These are phyloP conservation scores for Lithophane ornitopus DNA, from an alignment of 2,888 invertebrate species.

Conservation along the genomic window DNA sequence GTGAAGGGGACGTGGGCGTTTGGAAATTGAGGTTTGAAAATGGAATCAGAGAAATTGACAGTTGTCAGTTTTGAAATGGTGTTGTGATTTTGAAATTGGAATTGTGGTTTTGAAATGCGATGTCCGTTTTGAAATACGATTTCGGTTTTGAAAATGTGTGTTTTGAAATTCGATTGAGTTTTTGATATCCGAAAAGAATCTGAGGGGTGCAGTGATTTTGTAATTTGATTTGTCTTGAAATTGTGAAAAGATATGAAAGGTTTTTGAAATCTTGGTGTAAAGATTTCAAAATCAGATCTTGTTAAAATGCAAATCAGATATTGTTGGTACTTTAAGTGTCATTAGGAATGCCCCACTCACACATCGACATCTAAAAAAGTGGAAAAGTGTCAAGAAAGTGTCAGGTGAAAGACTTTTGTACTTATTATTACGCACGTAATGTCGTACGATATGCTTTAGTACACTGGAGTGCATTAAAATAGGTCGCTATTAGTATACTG, in stretches of 20 bases:
- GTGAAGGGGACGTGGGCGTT: slow-evolving; percentile 6
- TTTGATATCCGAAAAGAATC: neutral
- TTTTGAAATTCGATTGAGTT: neutral
- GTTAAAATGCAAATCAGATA: neutral
- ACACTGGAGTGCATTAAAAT: slow-evolving; percentile 57
- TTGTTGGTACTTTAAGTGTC: slow-evolving; percentile 10
- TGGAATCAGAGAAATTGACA: slow-evolving; percentile 14
- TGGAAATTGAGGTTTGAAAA: neutral
- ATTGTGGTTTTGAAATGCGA: slow-evolving; percentile 11
- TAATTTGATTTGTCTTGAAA: neutral
- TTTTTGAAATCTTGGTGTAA: neutral
- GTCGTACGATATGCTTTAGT: slow-evolving; percentile 37
- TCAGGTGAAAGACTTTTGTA: slow-evolving; percentile 59
- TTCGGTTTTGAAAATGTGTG: neutral
- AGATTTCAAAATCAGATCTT: slow-evolving; percentile 4
- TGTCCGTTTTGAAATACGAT: slow-evolving; percentile 2
- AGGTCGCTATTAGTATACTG: slow-evolving; percentile 14
- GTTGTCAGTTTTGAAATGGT: slow-evolving; percentile 1
- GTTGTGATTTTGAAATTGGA: slow-evolving; percentile 19
- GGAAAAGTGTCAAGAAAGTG: slow-evolving; percentile 37
- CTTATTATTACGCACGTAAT: slow-evolving; percentile 58
- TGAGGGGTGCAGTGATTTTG: neutral
- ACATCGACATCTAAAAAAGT: slow-evolving; percentile 5
- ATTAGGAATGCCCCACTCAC: slow-evolving; percentile 18
- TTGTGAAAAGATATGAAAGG: neutral